phyloP scores from a whole-genome alignment of 2,888 invertebrate species.

The Calameuta pallipes region DNA sequence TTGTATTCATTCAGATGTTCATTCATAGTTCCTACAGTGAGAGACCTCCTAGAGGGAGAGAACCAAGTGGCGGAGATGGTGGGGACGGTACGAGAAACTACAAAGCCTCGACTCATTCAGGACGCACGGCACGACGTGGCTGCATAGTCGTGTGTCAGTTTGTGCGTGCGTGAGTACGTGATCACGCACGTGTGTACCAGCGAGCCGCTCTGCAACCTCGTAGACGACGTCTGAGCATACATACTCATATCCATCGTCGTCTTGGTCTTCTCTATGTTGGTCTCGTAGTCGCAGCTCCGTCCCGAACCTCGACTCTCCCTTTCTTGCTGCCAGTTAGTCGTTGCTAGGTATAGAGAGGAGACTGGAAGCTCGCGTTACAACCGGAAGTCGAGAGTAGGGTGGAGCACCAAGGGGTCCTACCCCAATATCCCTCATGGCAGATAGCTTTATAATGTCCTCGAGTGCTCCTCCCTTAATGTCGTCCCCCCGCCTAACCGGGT shows the following conservation, averaged over 20 bases:
- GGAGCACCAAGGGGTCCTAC: constrained; percentile 47
- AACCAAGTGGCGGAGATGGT: neutral
- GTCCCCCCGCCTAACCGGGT: constrained; percentile 33
- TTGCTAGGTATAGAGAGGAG: constrained; percentile 7
- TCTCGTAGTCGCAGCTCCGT: neutral
- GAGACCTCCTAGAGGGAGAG: neutral
- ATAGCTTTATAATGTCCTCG: constrained; percentile 59
- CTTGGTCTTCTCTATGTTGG: neutral
- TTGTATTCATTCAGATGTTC: constrained; percentile 60
- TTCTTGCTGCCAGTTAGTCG: neutral
- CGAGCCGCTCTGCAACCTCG: neutral
- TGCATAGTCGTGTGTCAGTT: constrained; percentile 10
- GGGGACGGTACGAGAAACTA: constrained; percentile 6
- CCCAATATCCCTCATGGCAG: constrained; percentile 46
- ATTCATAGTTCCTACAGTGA: constrained; percentile 42
- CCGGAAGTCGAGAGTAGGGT: constrained; percentile 58
- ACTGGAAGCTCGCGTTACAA: constrained; percentile 58
- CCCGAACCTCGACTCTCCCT: neutral
- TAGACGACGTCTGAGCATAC: neutral
- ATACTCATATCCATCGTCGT: neutral
- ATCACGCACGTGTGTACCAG: neutral
- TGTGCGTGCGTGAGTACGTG: constrained; percentile 17
- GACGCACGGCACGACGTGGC: constrained; percentile 47
- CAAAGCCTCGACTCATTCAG: constrained; percentile 45
- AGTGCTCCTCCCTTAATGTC: constrained; percentile 58